These are phyloP conservation scores for Sorex fumeus DNA, from an alignment of 2,113 vertebrate genomes.

Conservation along the genomic window DNA sequence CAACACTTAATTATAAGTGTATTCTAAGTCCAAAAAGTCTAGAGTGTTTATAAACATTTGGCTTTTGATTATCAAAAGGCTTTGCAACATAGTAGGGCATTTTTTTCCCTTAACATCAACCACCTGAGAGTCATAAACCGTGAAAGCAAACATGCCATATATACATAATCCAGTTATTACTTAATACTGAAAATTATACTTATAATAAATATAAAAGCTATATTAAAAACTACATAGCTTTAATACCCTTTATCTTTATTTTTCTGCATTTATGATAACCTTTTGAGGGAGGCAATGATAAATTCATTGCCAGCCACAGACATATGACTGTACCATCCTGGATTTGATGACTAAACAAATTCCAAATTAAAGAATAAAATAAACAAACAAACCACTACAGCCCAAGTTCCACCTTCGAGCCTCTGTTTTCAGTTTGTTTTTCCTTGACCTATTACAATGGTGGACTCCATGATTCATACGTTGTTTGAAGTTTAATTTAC, in stretches of 20 bases:
- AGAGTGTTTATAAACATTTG: neutral
- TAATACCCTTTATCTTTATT: neutral
- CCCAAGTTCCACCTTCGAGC: conserved; percentile 62
- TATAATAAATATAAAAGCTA: neutral
- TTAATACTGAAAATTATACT: neutral
- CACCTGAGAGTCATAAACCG: conserved; percentile 12
- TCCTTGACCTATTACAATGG: conserved; percentile 40
- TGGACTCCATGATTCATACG: conserved; percentile 10
- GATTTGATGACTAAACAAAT: conserved; percentile 37
- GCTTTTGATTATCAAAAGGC: neutral
- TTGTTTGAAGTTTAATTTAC: neutral
- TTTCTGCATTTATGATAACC: neutral
- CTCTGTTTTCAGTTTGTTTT: conserved; percentile 39
- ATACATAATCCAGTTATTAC: neutral
- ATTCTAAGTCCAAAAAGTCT: neutral
- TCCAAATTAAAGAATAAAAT: conserved; percentile 45
- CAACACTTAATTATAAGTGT: neutral
- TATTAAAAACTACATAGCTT: neutral
- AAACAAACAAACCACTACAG: conserved; percentile 4
- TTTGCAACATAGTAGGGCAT: conserved; percentile 13
- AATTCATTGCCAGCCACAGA: neutral
- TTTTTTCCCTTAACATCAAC: neutral
- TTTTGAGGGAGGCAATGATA: neutral
- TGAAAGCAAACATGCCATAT: conserved; percentile 46
- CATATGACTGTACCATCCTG: neutral